These are phyloP conservation scores for Bombus vancouverensis DNA, from an alignment of 1,140 invertebrate genomes.

Conservation along the genomic window DNA sequence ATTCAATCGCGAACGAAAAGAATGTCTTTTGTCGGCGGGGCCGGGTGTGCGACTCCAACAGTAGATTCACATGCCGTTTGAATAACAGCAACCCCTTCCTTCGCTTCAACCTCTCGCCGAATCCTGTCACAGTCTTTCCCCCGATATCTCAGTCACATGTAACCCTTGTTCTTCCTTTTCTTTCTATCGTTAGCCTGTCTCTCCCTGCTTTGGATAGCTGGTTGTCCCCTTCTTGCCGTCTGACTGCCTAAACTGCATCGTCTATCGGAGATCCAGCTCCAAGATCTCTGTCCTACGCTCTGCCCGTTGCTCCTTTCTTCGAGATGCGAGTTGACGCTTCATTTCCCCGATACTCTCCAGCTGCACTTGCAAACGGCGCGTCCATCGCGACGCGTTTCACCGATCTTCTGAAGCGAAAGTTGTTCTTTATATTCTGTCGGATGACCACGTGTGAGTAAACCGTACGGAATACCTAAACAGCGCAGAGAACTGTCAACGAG, in stretches of 20 bases:
- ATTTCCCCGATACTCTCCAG: neutral
- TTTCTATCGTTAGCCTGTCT: neutral
- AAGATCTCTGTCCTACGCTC: neutral
- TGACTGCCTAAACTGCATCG: slow-evolving; percentile 16
- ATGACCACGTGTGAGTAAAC: too few relatives aligned
- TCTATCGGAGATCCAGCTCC: slow-evolving; percentile 10
- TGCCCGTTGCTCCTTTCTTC: neutral
- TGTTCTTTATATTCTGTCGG: too few relatives aligned
- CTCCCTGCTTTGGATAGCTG: slow-evolving; percentile 10
- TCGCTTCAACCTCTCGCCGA: neutral
- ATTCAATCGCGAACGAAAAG: slow-evolving; percentile 56
- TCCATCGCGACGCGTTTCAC: too few relatives aligned
- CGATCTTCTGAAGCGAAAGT: too few relatives aligned
- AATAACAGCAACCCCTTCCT: slow-evolving; percentile 11
- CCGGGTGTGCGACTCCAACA: slow-evolving; percentile 7
- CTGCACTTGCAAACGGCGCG: too few relatives aligned
- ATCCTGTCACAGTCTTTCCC: neutral
- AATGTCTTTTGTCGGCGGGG: slow-evolving; percentile 53
- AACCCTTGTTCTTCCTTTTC: neutral
- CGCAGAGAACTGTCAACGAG: neutral
- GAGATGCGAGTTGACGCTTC: neutral
- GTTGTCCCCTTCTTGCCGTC: neutral
- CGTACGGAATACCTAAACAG: neutral
- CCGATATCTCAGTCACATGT: slow-evolving; percentile 17
- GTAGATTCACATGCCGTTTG: slow-evolving; percentile 40